phyloP scores from a whole-genome alignment of 1,140 invertebrate species.

The Drosophila takahashii region DNA sequence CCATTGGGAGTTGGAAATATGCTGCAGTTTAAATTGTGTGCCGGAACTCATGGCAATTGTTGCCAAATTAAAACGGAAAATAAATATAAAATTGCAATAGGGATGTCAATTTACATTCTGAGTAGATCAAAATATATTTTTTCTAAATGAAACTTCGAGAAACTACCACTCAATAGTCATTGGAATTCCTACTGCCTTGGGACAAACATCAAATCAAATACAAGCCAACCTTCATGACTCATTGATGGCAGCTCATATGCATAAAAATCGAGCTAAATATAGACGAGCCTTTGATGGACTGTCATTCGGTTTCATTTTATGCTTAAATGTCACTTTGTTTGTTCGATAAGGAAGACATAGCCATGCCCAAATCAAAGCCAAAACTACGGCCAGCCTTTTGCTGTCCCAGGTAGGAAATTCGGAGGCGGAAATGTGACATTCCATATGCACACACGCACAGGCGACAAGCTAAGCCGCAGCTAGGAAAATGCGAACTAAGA shows the following conservation, averaged over 20 bases:
- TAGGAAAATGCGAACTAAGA: constrained; percentile 40
- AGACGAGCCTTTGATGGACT: constrained; percentile 54
- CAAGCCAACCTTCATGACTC: constrained; percentile 34
- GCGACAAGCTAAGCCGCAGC: constrained; percentile 14
- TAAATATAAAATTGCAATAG: constrained; percentile 25
- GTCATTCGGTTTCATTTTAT: constrained; percentile 61
- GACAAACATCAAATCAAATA: constrained; percentile 2
- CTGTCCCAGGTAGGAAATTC: constrained; percentile 24
- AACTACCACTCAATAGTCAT: neutral
- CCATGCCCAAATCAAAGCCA: constrained; percentile 32
- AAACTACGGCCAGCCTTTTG: too few species aligned
- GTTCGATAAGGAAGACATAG: constrained; percentile 64
- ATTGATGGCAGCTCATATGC: constrained; percentile 48
- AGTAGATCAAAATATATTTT: too few species aligned
- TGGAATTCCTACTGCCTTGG: neutral
- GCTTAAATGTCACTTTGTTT: constrained; percentile 74
- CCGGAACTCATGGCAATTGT: constrained; percentile 6
- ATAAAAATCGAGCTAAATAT: constrained; percentile 58
- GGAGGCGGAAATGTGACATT: constrained; percentile 56
- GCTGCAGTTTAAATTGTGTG: constrained; percentile 22
- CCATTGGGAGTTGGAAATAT: constrained; percentile 12
- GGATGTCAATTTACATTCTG: neutral
- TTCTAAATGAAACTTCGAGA: neutral
- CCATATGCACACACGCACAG: constrained; percentile 74
- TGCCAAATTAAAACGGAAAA: constrained; percentile 44